Evolutionary conservation across 2,888 invertebrate species (phyloP), one percentile per base, ranked within the genome.

Genomic region (Nebria brevicollis): DNA sequence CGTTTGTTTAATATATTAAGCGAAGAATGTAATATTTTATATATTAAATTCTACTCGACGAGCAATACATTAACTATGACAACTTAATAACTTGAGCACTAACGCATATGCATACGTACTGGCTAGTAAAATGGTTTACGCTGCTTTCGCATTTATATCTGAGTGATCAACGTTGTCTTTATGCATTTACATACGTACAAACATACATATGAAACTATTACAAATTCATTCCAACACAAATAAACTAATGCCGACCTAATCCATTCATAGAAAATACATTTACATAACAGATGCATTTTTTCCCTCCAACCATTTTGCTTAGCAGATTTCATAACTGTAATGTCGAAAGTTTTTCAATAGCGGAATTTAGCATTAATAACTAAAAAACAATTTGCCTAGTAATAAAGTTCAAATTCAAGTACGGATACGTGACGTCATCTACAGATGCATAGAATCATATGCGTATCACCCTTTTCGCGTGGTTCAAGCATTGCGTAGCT

Each of bases 21-120:
- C 43, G 20, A 73, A 65, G 78, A 73, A 78, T 72, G 78, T 78
- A 73, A 78, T 78, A 78, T 73, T 78, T 78, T 78, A 78, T 78
- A 78, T 78, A 78, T 78, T 78, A 78, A 78, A 78, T 78, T 78
- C 66, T 78, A 73, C 65, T 78, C 73, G 78, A 78, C 72, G 73
- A 78, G 78, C 66, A 78, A 78, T 78, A 73, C 78, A 78, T 78
- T 78, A 78, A 78, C 72, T 78, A 78, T 78, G 78, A 78, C 78
- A 78, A 73, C 73, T 78, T 78, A 73, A 78, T 78, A 73, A 78
- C 73, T 73, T 34, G 66, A 78, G 66, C 25, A 20, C 70, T 54
- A 54, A 54, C 8, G 13, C 54, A 13, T 54, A 54, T n/a, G n/a
- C n/a, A n/a, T 20, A 20, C 20, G 20, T 54, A 13, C 13, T 13